These are phyloP conservation scores for Hedychridium roseum DNA, from an alignment of 2,888 invertebrate species.

Conservation along the genomic window DNA sequence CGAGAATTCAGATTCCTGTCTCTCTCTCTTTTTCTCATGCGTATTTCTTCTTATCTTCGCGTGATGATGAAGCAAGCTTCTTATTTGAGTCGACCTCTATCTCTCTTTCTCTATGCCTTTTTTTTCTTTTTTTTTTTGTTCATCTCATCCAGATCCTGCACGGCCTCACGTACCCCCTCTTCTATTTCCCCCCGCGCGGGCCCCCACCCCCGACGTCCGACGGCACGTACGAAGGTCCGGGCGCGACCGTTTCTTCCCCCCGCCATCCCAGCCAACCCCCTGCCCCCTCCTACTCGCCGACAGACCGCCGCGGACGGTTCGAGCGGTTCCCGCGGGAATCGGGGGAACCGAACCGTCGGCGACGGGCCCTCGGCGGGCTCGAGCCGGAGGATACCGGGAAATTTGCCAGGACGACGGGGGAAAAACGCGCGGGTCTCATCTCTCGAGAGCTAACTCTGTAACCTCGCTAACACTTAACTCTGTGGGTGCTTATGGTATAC, in stretches of 20 bases:
- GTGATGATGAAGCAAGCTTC: constrained; percentile 24
- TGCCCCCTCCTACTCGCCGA: constrained; percentile 13
- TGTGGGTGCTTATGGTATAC: constrained; percentile 32
- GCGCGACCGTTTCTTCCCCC: not conserved
- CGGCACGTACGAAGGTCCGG: too few relatives aligned
- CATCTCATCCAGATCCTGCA: constrained; percentile 46
- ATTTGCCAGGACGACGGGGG: too few relatives aligned
- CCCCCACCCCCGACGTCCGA: too few relatives aligned
- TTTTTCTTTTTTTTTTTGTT: constrained; percentile 15
- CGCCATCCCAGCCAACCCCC: constrained; percentile 10
- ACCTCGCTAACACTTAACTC: constrained; percentile 50
- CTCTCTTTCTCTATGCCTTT: constrained; percentile 11
- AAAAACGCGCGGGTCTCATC: too few relatives aligned
- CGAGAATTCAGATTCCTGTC: constrained; percentile 56
- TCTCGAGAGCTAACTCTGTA: constrained; percentile 40
- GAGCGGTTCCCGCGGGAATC: too few relatives aligned
- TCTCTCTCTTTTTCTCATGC: constrained; percentile 24
- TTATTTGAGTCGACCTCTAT: too few relatives aligned
- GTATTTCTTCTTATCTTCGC: constrained; percentile 19
- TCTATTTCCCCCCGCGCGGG: not conserved
- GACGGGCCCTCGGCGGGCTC: too few relatives aligned
- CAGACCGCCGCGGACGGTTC: too few relatives aligned
- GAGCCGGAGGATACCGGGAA: too few relatives aligned
- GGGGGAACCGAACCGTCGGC: too few relatives aligned
- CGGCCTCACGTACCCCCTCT: constrained; percentile 44